Evolutionary conservation across 2,888 invertebrate species (phyloP), one percentile per base, ranked within the genome.

Genomic region (Thalpophila matura): DNA sequence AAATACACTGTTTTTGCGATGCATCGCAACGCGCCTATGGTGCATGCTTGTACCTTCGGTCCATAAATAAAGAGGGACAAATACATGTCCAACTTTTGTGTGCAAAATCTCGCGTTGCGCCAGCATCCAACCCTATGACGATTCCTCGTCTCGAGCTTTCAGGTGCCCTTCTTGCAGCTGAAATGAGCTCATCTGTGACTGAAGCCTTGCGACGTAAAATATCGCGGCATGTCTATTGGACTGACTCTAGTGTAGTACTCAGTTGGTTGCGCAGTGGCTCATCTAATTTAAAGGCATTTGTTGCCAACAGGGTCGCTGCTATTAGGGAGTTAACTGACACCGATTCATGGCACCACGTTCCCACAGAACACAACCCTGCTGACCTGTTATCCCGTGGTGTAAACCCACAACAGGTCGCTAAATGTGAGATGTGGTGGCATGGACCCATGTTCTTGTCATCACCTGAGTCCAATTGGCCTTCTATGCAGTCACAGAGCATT

Each of bases 81-180:
- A 9, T 27, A 27, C 27, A 27, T 9, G 27, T 27, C 7, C 2
- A 35, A 4, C 24, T 42, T 4, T 24, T 42, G 6, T 24, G 24
- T 10, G 42, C 42, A 4, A 42, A 42, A n/a, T n/a, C 24, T 24
- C 22, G 24, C n/a, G 24, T 42, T 12, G 42, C 42, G 1, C 42
- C 42, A 4, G 27, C 27, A 27, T 24, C n/a, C 0, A 42, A 42
- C 3, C 4, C 42, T 4, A 24, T n/a, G 5, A 42, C 42, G 1
- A 42, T 42, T 24, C 42, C 42, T 3, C 26, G 45, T 4, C 45
- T 45, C 3, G 45, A 45, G 12, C 29, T 45, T 6, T 45, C 24
- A 12, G 45, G 24, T 5, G 27, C 27, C 2, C 9, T 29, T 1
- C 12, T 18, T 14, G 27, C 6, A 1, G 16, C 14, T 2, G 16